Percentiles rank a stretch among this genome's conserved stretches.
These are phyloP conservation scores for Henricia sp. DNA, from an alignment of 53 echinoderm and acorn worm genomes.

Conservation along the genomic window DNA sequence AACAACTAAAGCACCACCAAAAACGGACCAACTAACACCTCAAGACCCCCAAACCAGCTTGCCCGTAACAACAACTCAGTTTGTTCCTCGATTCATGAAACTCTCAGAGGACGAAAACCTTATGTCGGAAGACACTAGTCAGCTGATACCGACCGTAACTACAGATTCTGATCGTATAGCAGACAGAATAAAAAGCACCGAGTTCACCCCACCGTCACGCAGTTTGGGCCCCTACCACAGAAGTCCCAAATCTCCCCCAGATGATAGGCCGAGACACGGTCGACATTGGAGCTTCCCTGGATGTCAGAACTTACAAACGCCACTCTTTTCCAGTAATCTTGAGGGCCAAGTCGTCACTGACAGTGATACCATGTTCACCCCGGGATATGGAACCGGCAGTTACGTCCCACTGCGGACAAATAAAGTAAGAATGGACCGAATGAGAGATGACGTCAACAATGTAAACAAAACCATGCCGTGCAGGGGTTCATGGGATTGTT, in stretches of 20 bases:
- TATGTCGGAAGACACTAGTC: constrained; percentile 36
- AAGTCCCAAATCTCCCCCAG: neutral
- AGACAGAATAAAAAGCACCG: neutral
- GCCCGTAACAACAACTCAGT: no score
- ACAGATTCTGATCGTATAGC: constrained; percentile 7
- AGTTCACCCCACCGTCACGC: constrained; percentile 16
- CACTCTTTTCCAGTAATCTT: constrained; percentile 37
- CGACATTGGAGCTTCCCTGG: constrained; percentile 53
- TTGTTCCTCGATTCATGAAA: constrained; percentile 14
- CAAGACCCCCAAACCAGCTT: constrained; percentile 15
- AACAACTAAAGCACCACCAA: no score
- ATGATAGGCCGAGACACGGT: neutral
- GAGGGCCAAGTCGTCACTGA: constrained; percentile 35
- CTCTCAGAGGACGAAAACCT: constrained; percentile 17
- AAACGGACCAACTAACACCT: neutral
- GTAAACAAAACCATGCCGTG: no score
- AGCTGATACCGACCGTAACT: constrained; percentile 25
- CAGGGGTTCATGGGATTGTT: no score
- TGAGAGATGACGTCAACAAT: no score
- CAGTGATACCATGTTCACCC: constrained; percentile 44
- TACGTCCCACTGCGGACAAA: constrained; percentile 49
- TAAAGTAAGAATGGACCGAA: constrained; percentile 42
- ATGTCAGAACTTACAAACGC: constrained; percentile 31
- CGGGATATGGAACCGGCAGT: constrained; percentile 53
- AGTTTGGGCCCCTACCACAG: neutral